These are phyloP conservation scores for Brachyistius frenatus DNA, from an alignment of 2,113 vertebrate genomes.

Conservation along the genomic window DNA sequence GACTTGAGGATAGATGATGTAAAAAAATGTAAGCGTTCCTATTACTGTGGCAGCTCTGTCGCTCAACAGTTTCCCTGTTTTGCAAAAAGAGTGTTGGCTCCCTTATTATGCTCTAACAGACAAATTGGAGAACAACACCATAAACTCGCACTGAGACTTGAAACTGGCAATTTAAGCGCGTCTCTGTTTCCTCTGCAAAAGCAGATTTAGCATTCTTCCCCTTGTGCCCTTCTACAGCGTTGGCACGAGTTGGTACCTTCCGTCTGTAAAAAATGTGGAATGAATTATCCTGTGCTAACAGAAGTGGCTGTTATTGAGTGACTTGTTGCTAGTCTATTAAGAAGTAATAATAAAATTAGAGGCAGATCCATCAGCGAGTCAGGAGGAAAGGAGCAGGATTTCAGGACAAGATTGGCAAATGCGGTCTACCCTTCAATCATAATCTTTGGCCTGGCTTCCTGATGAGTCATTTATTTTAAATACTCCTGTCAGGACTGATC, in stretches of 20 bases:
- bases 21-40: slow-evolving; percentile 54
- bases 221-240: slow-evolving; percentile 38
- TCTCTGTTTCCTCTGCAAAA: slow-evolving; percentile 62
- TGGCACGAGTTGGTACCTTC: slow-evolving; percentile 62
- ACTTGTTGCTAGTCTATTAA: slow-evolving; percentile 72
- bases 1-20: slow-evolving; percentile 52
- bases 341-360: slow-evolving; percentile 73
- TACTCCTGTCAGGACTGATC: slow-evolving; percentile 51
- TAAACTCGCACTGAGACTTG: slow-evolving; percentile 58
- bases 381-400: slow-evolving; percentile 12
- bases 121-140: slow-evolving; percentile 70
- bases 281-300: slow-evolving; percentile 70
- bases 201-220: slow-evolving; percentile 49
- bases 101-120: slow-evolving; percentile 47
- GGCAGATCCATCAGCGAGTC: slow-evolving; percentile 58
- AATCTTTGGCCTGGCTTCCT: slow-evolving; percentile 40
- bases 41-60: slow-evolving; percentile 36
- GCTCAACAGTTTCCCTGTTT: slow-evolving; percentile 48
- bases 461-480: slow-evolving; percentile 63
- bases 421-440: slow-evolving; percentile 53
- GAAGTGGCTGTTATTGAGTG: slow-evolving; percentile 65
- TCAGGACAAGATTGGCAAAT: slow-evolving; percentile 50
- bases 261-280: slow-evolving; percentile 69
- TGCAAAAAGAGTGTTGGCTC: slow-evolving; percentile 38
- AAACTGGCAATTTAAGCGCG: slow-evolving; percentile 57